Evolutionary conservation across 2,797 vertebrate genomes (phyloP), one percentile per base, ranked within the genome.

Genomic region (Oophaga sylvatica): DNA sequence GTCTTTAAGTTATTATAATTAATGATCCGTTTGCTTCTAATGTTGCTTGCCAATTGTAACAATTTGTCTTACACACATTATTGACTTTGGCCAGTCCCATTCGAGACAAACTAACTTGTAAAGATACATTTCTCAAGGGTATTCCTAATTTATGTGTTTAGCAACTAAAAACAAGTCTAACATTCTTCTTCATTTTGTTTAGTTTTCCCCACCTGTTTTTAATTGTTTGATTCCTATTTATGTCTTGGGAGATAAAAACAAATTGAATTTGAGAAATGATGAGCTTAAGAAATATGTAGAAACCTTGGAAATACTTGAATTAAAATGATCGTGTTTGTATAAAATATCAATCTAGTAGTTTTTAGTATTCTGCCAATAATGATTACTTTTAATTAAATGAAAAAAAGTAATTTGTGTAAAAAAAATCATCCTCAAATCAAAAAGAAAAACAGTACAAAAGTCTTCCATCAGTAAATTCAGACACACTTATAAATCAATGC

Each of bases 21-120:
- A 88, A 88, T 81, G 83, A 88, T 48, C 29, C 70, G 12, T 85
- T 88, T 68, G 78, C 79, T 71, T 88, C 62, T 82, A 81, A 85
- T 76, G 78, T 45, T 10, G 26, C 78, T 81, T 85, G 87, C 87
- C 87, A 88, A 81, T 65, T 85, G 83, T 85, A 88, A 85, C 87
- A 88, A 88, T 88, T 85, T 85, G 73, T 88, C 87, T 77, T 85
- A 31, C 79, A 85, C 85, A 81, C 78, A 77, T 88, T 88, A 88
- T 88, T 88, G 87, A 85, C 70, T 88, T 88, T 88, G 87, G 87
- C 87, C 75, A n/a, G 20, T 63, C 48, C 79, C 48, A 26, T 81
- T 48, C 57, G 70, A 85, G 78, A 53, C 78, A 63, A 75, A 71
- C 59, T 85, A 41, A 81, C 82, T 85, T 63, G 78, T 75, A 77